Percentiles rank a stretch among this genome's conserved stretches.
Conservation (phyloP, 2,888 invertebrate genomes). For the Leptinotarsa juncta region DNA sequence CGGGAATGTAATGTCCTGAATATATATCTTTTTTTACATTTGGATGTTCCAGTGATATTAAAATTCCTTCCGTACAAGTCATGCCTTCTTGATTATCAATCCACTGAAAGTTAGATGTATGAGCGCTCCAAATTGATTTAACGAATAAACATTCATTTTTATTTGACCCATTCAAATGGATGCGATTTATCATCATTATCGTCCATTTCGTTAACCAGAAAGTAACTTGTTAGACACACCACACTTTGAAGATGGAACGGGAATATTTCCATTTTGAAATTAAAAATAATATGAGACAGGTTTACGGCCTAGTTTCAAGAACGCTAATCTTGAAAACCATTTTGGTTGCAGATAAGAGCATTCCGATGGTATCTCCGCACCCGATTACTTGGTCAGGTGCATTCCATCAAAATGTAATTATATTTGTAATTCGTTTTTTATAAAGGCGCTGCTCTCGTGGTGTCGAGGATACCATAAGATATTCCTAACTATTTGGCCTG, state of each 20-base stretch:
- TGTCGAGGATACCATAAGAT: constrained; percentile 59
- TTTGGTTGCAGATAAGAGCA: constrained; percentile 43
- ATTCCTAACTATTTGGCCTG: constrained; percentile 61
- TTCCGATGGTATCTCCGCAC: constrained; percentile 38
- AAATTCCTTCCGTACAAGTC: neutral
- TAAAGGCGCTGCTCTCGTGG: constrained; percentile 42
- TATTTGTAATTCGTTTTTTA: constrained; percentile 60
- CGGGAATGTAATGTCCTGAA: too few relatives aligned
- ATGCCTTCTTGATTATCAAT: neutral
- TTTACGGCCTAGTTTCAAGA: constrained; percentile 30
- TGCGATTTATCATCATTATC: constrained; percentile 4
- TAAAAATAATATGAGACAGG: constrained; percentile 17
- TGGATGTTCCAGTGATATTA: neutral
- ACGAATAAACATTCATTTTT: constrained; percentile 4
- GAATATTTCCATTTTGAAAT: constrained; percentile 20
- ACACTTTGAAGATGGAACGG: constrained; percentile 3
- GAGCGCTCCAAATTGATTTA: neutral
- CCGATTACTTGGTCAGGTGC: constrained; percentile 54
- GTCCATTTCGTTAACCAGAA: constrained; percentile 1
- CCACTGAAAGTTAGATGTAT: neutral
- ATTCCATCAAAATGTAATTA: constrained; percentile 62
- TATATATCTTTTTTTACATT: too few relatives aligned
- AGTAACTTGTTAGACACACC: constrained; percentile 9
- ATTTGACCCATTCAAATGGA: neutral
- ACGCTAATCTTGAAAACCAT: constrained; percentile 28